Conservation (phyloP, 2,888 invertebrate species). For the Eupithecia subumbrata region DNA sequence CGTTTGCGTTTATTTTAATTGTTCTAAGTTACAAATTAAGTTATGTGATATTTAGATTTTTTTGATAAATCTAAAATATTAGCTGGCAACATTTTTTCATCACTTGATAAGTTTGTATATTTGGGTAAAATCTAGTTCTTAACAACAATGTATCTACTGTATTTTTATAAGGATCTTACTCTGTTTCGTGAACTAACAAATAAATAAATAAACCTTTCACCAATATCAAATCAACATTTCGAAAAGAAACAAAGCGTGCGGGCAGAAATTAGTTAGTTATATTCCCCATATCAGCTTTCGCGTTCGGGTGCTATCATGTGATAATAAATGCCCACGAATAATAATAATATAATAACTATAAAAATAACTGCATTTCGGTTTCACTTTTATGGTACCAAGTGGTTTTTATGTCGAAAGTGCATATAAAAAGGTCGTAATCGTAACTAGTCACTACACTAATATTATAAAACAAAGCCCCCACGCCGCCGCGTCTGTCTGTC, state of each 20-base stretch:
- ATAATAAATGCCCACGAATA: slow-evolving; percentile 9
- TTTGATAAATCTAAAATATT: too few species aligned
- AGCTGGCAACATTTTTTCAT: too few species aligned
- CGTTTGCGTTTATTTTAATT: too few species aligned
- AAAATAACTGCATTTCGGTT: slow-evolving; percentile 44
- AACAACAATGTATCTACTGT: too few species aligned
- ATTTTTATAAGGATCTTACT: too few species aligned
- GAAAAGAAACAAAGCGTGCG: not conserved
- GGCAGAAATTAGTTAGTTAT: slow-evolving; percentile 1
- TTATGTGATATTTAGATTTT: too few species aligned
- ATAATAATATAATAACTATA: slow-evolving; percentile 35
- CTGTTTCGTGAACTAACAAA: too few species aligned
- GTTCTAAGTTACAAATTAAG: too few species aligned
- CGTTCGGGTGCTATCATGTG: slow-evolving; percentile 27
- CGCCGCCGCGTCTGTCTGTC: not conserved
- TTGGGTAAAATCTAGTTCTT: too few species aligned
- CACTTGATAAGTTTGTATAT: too few species aligned
- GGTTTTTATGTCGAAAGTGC: slow-evolving; percentile 13
- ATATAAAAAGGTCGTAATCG: slow-evolving; percentile 7
- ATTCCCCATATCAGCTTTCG: slow-evolving; percentile 35
- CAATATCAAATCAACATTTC: too few species aligned
- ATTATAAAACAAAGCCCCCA: not conserved
- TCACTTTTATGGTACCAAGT: slow-evolving; percentile 42
- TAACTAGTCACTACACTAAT: not conserved
- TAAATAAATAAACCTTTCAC: too few species aligned